Evolutionary conservation across 2,888 invertebrate genomes (phyloP), one percentile per base, ranked within the genome.

Genomic region (Heliconius ethilla): DNA sequence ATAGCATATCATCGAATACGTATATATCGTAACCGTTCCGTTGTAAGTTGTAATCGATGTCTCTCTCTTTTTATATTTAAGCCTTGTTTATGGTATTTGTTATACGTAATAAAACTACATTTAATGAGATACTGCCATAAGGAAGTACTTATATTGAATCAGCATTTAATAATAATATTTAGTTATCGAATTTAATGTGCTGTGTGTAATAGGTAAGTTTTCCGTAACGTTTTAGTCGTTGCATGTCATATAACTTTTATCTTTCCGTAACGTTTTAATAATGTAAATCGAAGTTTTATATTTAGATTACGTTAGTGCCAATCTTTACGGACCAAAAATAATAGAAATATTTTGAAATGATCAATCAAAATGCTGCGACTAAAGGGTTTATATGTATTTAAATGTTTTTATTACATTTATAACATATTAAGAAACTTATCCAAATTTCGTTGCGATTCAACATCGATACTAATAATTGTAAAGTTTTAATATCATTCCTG

Each of bases 1-100:
- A 27, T 45, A 73, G 27, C 15, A 27, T 67, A 37, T 70, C 81
- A 78, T 77, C 79, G 78, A 81, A 79, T 45, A 37, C 0, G 2
- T 37, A 37, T 40, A 37, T 59, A 62, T 70, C n/a, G 51, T 77
- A 70, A 66, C 69, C 72, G 75, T 80, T 78, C 75, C 55, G 45
- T 66, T 75, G 25, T 40, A 2, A 65, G 15, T 66, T 75, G 4
- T 40, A 5, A 33, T 40, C 75, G 75, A 51, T 66, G 7, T 55
- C 29, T 77, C 63, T 75, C 59, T 51, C 72, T 73, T 63, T 29
- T 78, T 78, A n/a, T 66, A 33, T 18, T 66, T 66, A 55, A 40
- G 10, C 63, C 74, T 27, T 75, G 37, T 1, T n/a, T 33, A 2
- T 59, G 6, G 9, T 62, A 27, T 10, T 33, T 40, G 22, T 73